Evolutionary conservation across 2,888 invertebrate species (phyloP), one percentile per base, ranked within the genome.

Genomic region (Laspeyria flexula): DNA sequence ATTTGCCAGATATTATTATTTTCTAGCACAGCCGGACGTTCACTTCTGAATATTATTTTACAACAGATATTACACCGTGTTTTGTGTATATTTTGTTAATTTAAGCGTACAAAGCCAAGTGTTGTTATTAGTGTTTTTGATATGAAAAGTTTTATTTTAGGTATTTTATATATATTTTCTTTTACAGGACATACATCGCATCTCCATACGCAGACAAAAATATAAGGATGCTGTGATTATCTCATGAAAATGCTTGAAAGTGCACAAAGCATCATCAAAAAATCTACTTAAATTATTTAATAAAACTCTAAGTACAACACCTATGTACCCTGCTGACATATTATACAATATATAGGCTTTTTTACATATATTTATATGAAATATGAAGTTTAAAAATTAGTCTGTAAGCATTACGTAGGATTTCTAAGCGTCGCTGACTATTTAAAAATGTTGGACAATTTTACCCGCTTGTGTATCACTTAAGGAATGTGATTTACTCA

Each of bases 151-250:
- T 9, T 48, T 31, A 38, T 27, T 44, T 42, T 43, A 13, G 27
- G 5, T 9, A 23, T 40, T 59, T 47, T 58, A n/a, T n/a, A n/a
- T n/a, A n/a, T n/a, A n/a, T 46, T 60, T 57, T 73, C 66, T 75
- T 73, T 94, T 93, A 27, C 93, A 95, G 95, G 84, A 93, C 93
- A 67, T 95, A 94, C 92, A 94, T 95, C 84, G 93, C 93, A 76
- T 95, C 94, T 73, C 95, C 95, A 54, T 93, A 93, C 83, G 93
- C 94, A 56, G 94, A 95, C 86, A 94, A 93, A 83, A 94, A 94
- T 78, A 90, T 94, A 85, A 90, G 93, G 82, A 93, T 94, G 93
- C 86, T 94, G 88, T 94, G 88, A 93, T 49, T 29, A 51, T 46
- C 29, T 52, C 38, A 64, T 55, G 53, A 66, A 66, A 68, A 60